Conservation (phyloP, 2,797 vertebrate species). For the Hippoglossus hippoglossus region DNA sequence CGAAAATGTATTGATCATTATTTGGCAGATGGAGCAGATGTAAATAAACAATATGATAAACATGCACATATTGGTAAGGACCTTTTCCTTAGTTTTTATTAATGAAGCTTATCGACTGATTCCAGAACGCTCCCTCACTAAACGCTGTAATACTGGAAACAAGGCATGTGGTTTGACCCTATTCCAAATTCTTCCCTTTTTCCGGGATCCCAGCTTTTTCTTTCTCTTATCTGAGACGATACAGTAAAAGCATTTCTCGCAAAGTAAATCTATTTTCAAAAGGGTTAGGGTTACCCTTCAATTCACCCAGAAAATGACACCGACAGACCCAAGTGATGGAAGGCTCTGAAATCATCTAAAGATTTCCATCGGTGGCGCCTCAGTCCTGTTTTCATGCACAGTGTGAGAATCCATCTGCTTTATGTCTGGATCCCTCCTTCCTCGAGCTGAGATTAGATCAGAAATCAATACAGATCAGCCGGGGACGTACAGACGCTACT, state of each 20-base stretch:
- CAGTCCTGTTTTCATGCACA: slow-evolving; percentile 39
- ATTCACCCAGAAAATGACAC: slow-evolving; percentile 25
- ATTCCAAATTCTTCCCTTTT: slow-evolving; percentile 25
- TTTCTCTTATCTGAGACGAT: slow-evolving; percentile 33
- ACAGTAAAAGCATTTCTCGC: neutral
- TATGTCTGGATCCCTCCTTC: slow-evolving; percentile 43
- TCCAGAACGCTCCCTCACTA: slow-evolving; percentile 25
- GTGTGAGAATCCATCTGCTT: slow-evolving; percentile 51
- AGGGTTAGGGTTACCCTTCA: too few species aligned
- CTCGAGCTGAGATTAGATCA: slow-evolving; percentile 60
- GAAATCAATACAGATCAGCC: slow-evolving; percentile 65
- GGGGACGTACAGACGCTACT: slow-evolving; percentile 32
- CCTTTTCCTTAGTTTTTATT: slow-evolving; percentile 23
- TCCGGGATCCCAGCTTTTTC: slow-evolving; percentile 37
- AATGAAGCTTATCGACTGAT: slow-evolving; percentile 46
- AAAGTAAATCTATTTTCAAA: slow-evolving; percentile 26
- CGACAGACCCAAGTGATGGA: slow-evolving; percentile 26
- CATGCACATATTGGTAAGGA: slow-evolving; percentile 9
- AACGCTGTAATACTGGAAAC: slow-evolving; percentile 29
- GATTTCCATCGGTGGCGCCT: slow-evolving; percentile 36
- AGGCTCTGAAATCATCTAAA: slow-evolving; percentile 18
- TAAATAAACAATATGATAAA: slow-evolving; percentile 15
- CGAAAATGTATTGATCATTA: slow-evolving; percentile 27
- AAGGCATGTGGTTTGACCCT: slow-evolving; percentile 8
- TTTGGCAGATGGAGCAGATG: slow-evolving; percentile 5